phyloP scores from a whole-genome alignment of 2,888 invertebrate genomes.

The Zaprionus bogoriensis region DNA sequence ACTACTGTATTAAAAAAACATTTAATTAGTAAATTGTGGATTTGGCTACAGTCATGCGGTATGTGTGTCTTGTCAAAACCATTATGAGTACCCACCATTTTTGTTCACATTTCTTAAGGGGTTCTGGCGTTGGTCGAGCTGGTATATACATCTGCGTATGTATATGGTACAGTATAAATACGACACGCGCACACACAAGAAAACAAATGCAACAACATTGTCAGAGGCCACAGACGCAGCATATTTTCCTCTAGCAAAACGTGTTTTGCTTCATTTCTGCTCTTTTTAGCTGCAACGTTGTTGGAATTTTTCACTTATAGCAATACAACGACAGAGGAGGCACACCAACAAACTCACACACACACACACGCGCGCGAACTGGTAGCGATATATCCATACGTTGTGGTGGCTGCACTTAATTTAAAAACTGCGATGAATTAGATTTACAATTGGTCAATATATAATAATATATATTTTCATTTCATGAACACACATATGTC shows the following conservation, averaged over 20 bases:
- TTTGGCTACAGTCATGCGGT: too few relatives aligned
- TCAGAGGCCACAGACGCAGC: constrained; percentile 60
- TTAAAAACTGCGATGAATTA: constrained; percentile 30
- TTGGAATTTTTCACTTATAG: constrained; percentile 78
- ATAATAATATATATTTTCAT: too few relatives aligned
- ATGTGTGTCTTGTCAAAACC: background rate
- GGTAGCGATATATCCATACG: constrained; percentile 32
- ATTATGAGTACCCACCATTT: constrained; percentile 51
- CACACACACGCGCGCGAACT: constrained; percentile 15
- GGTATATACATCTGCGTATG: constrained; percentile 19
- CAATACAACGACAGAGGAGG: constrained; percentile 57
- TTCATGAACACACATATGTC: background rate
- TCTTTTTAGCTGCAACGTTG: constrained; percentile 72
- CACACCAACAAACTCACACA: constrained; percentile 23
- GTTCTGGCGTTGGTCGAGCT: constrained; percentile 47
- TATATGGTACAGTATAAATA: constrained; percentile 31
- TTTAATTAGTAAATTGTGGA: too few relatives aligned
- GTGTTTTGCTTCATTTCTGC: constrained; percentile 75
- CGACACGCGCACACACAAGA: constrained; percentile 55
- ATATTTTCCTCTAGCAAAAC: constrained; percentile 71
- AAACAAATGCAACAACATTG: constrained; percentile 58
- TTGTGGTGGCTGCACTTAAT: constrained; percentile 31
- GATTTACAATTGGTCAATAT: constrained; percentile 16
- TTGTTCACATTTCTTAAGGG: constrained; percentile 60
- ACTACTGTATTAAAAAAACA: background rate